phyloP scores from a whole-genome alignment of 2,888 invertebrate genomes.

The Dasysyrphus albostriatus region DNA sequence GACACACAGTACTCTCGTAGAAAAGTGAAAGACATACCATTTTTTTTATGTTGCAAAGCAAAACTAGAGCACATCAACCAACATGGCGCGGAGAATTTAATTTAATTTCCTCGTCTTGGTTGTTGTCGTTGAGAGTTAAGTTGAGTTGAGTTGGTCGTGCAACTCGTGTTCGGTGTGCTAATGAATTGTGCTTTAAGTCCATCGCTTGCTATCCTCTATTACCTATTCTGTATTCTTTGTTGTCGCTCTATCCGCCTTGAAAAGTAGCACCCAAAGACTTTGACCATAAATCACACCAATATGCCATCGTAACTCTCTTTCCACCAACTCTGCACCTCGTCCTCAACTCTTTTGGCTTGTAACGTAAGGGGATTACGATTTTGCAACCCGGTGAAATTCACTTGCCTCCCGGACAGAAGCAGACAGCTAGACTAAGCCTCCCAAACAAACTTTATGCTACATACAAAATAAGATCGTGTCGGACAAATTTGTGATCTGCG shows the following conservation, averaged over 20 bases:
- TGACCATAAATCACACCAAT: slow-evolving; percentile 69
- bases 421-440: slow-evolving; percentile 51
- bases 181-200: slow-evolving; percentile 64
- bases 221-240: slow-evolving; percentile 36
- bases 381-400: slow-evolving; percentile 59
- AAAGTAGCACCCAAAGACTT: slow-evolving; percentile 33
- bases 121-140: slow-evolving; percentile 27
- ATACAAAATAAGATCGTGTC: slow-evolving; percentile 74
- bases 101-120: slow-evolving; percentile 30
- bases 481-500: slow-evolving; percentile 72
- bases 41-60: not conserved
- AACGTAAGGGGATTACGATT: not conserved
- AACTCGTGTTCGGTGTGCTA: slow-evolving; percentile 69
- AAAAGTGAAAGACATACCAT: slow-evolving; percentile 47
- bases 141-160: slow-evolving; percentile 41
- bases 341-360: not conserved
- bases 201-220: slow-evolving; percentile 22
- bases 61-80: slow-evolving; percentile 68
- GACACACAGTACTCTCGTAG: not conserved
- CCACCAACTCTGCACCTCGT: slow-evolving; percentile 4
- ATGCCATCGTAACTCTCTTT: slow-evolving; percentile 52
- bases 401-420: slow-evolving; percentile 65
- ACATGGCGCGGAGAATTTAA: slow-evolving; percentile 69
- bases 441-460: slow-evolving; percentile 20
- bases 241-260: slow-evolving; percentile 52